phyloP scores from a whole-genome alignment of 1,140 invertebrate genomes.

The Drosophila mojavensis region DNA sequence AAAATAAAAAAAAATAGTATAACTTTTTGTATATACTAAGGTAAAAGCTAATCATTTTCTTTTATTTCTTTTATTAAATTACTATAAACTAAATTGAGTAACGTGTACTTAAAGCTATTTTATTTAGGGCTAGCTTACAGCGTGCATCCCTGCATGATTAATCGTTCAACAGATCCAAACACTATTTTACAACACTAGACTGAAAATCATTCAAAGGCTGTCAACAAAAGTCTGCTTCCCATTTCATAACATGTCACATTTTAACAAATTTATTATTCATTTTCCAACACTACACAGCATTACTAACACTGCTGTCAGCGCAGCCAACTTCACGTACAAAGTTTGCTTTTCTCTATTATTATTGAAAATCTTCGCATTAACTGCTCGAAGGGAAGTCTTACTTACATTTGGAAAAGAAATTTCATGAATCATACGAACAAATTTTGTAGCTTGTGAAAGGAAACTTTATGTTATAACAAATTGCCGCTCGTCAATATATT shows the following conservation, averaged over 20 bases:
- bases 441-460: constrained; percentile 13
- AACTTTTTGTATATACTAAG: too few relatives aligned
- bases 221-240: too few relatives aligned
- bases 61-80: too few relatives aligned
- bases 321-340: constrained; percentile 20
- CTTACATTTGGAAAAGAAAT: neutral
- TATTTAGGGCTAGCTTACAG: too few relatives aligned
- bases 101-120: too few relatives aligned
- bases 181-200: too few relatives aligned
- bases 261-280: neutral
- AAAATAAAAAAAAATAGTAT: neutral
- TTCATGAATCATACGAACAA: neutral
- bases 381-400: constrained; percentile 1
- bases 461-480: constrained; percentile 22
- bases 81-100: too few relatives aligned
- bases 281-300: neutral
- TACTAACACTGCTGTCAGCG: constrained; percentile 5
- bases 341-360: neutral
- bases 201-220: too few relatives aligned
- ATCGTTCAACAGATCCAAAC: too few relatives aligned
- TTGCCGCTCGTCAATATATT: constrained; percentile 14
- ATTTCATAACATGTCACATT: too few relatives aligned
- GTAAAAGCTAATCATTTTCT: too few relatives aligned
- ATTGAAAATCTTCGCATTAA: neutral
- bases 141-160: too few relatives aligned